Evolutionary conservation across 2,113 vertebrate genomes (phyloP).

Genomic region (Mesocricetus auratus): DNA sequence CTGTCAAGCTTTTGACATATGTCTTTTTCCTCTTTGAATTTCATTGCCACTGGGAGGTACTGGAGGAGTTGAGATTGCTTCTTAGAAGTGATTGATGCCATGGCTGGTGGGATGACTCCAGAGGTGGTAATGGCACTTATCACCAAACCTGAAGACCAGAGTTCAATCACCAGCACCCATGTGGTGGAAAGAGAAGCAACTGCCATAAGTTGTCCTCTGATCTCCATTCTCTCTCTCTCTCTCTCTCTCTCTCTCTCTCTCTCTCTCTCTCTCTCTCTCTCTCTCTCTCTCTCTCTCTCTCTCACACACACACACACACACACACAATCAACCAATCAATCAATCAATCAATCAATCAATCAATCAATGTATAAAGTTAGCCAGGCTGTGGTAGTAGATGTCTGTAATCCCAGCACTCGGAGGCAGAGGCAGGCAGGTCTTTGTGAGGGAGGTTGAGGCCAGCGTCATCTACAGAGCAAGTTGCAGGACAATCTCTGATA

Average conservation of each 20-base stretch:
- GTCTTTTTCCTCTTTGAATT: neutral
- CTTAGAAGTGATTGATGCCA: neutral
- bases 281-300: neutral
- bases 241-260: neutral
- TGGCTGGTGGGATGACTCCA: neutral
- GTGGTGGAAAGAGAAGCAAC: neutral
- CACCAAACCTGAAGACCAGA: neutral
- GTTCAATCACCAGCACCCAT: neutral
- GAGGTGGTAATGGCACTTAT: neutral
- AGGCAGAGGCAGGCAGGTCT: no score
- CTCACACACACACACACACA: neutral
- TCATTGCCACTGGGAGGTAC: neutral
- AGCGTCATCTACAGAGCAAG: no score
- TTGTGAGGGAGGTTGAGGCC: no score
- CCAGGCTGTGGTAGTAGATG: no score
- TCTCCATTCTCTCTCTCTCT: neutral
- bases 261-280: neutral
- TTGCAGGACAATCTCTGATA: neutral
- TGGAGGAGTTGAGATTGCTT: neutral
- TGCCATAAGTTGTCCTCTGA: neutral
- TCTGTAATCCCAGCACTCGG: no score
- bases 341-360: neutral
- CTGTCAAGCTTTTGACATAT: fast-evolving
- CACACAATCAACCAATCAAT: neutral
- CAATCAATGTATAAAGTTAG: neutral